Conservation (phyloP, 2,113 vertebrate species). For the Climacteris rufus region DNA sequence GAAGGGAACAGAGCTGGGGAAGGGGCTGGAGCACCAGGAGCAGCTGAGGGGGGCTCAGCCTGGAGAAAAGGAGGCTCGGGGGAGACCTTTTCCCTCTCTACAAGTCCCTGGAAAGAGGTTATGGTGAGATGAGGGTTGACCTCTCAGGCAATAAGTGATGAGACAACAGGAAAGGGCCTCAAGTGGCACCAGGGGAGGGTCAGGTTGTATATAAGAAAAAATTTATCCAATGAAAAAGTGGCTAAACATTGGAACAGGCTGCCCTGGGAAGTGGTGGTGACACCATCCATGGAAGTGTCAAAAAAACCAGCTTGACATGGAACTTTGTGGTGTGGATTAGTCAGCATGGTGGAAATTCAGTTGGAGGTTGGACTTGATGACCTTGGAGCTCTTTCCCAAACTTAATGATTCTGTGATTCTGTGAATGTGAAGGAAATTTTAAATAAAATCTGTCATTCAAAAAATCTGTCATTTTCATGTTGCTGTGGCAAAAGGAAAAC, state of each 20-base stretch:
- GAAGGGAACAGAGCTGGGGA: accelerated
- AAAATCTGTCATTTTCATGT: accelerated
- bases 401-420: too few species aligned
- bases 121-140: too few species aligned
- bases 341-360: accelerated
- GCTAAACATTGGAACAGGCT: background rate
- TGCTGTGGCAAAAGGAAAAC: background rate
- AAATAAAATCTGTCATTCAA: background rate
- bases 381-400: background rate
- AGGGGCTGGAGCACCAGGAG: background rate
- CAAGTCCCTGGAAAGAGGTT: background rate
- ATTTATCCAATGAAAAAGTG: background rate
- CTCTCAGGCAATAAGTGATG: accelerated
- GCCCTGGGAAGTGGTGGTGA: background rate
- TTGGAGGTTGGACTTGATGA: background rate
- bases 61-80: background rate
- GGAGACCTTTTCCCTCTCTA: accelerated
- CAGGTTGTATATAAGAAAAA: background rate
- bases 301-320: background rate
- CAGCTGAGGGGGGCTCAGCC: background rate
- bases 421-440: background rate
- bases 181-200: too few species aligned
- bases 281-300: background rate
- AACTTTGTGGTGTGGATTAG: too few species aligned
- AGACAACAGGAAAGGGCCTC: background rate